Evolutionary conservation across 2,797 vertebrate species (phyloP).

Genomic region (Gallinago solitaria): DNA sequence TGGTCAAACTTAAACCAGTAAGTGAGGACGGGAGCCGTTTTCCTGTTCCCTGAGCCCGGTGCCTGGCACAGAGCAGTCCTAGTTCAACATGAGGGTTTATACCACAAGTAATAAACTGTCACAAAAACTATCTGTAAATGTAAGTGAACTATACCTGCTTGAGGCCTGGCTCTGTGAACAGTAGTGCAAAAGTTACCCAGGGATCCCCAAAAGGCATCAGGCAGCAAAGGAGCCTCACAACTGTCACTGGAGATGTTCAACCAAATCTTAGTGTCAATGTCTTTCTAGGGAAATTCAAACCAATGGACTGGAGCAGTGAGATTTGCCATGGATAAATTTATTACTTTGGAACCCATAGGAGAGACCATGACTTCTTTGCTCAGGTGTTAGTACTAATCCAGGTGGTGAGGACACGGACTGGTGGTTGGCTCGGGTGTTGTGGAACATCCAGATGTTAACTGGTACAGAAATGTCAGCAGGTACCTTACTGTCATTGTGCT

Average conservation of each 20-base stretch:
- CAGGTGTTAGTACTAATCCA: not conserved
- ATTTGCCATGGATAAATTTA: not conserved
- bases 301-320: not conserved
- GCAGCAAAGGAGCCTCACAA: not conserved
- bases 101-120: not conserved
- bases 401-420: not conserved
- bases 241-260: not conserved
- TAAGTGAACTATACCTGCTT: not conserved
- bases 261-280: not conserved
- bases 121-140: not conserved
- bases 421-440: accelerated
- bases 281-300: not conserved
- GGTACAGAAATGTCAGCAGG: not conserved
- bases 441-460: not conserved
- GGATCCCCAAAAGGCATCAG: not conserved
- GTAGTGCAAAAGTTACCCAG: not conserved
- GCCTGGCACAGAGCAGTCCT: too few relatives aligned
- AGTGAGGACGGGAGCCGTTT: not conserved
- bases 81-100: not conserved
- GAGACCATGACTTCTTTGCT: not conserved
- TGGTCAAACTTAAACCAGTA: not conserved
- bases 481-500: not conserved
- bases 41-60: not conserved
- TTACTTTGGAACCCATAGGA: not conserved
- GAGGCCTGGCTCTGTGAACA: not conserved